Evolutionary conservation across 2,888 invertebrate species (phyloP), one percentile per base, ranked within the genome.

Genomic region (Drosophila putrida): DNA sequence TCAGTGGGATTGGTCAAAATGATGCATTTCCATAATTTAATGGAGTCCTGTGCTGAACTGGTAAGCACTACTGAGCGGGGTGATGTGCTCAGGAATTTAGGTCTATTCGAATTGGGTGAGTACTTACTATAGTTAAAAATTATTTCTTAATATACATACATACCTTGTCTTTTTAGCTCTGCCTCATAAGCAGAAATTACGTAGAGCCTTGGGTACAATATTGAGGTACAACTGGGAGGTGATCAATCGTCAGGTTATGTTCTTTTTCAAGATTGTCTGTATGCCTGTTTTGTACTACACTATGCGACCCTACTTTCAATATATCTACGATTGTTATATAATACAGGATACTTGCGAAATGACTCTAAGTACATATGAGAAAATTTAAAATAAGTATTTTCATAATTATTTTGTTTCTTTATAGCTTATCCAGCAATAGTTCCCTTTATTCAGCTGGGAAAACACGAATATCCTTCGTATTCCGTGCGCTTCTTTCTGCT

Each of bases 171-270:
- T 4, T n/a, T 1, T 1, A 85, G 85, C 50, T 35, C 44, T 86
- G 15, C 66, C 75, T 0, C 10, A 68, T n/a, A 84, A 78, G 13
- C 51, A 36, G 5, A 6, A 28, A 0, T 67, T 85, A n/a, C 13
- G 82, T 1, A 54, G 25, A 0, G 35, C 57, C 0, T 35, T 86
- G 28, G 49, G 82, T 6, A 25, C 55, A 0, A 87, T 85, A 20
- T 20, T 86, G 44, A 27, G 39, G 0, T 46, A 73, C 0, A 89
- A 70, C 47, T 86, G 85, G 85, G 13, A 36, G 31, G 36, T 46
- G 0, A 88, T 87, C 4, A 68, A 86, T 75, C 49, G 47, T 0
- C 88, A 89, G 59, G 85, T 89, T 0, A 88, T 80, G 80, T 85
- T 88, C 44, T 86, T 86, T 10, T 85, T 65, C 25, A 85, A 68